Base-by-base conservation (phyloP, 2,888 invertebrate species). In the Chelonus formosanus region DNA sequence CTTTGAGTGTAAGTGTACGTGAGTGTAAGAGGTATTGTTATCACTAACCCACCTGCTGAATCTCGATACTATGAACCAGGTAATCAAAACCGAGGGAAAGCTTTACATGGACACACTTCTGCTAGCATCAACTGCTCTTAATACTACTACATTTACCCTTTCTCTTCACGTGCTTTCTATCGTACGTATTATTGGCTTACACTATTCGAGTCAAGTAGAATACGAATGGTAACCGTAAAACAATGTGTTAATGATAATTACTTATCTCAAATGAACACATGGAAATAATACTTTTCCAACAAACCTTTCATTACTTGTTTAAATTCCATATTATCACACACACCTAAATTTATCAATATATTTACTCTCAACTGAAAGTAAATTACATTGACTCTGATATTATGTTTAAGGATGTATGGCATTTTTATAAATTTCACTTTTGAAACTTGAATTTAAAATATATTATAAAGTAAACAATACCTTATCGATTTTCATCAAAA, bases 61-160 rank as follows among this genome's bases (percentile, higher is more conserved):
- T 61, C 63, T 54, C 44, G 40, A 65, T 67, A 67, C 67, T 63
- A 66, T 66, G 48, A 35, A 54, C 20, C 53, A 43, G 66, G 60
- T 63, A 66, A 69, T 66, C 63, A 58, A 66, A 69, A 69, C 47
- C 45, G 47, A 60, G 52, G 50, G 45, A 66, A 62, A 65, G 54
- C 63, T 35, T 34, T 48, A 32, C 48, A 8, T n/a, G 35, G 35
- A 59, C 44, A 7, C 44, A 44, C 44, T 44, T 8, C 44, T 7
- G 44, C 44, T 44, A 44, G 1, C n/a, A 53, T 53, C 20, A 32
- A 53, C 32, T 32, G 7, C 7, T 53, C 53, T 52, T 32, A 34
- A 31, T 53, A 53, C 3, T 1, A 31, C 31, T 4, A 8, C 50
- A 3, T 20, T 50, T 10, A 50, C 5, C 50, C 10, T 50, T 50